phyloP scores from a whole-genome alignment of 1,140 invertebrate species.

The Zophobas atratus region DNA sequence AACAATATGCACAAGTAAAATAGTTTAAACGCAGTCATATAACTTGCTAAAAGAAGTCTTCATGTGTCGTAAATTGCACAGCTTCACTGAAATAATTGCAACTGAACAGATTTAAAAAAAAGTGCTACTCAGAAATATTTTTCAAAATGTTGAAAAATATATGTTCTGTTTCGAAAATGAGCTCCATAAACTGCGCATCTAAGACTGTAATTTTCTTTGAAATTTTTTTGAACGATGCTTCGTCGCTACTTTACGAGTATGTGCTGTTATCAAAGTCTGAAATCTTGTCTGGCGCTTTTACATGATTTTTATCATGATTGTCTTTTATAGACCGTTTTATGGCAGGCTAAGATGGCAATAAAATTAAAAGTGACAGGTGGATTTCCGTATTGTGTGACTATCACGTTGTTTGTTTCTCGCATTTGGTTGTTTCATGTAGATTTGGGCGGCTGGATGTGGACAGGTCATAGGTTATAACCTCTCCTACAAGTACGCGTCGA shows the following conservation, averaged over 20 bases:
- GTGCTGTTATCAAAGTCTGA: conserved; percentile 32
- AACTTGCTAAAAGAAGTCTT: no score
- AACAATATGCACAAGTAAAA: no score
- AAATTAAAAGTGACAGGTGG: conserved; percentile 40
- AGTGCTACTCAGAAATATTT: no score
- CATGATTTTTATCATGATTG: conserved; percentile 36
- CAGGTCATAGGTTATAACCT: conserved; percentile 46
- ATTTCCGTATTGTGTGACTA: conserved; percentile 37
- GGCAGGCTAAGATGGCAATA: conserved; percentile 36
- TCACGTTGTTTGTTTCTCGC: conserved; percentile 16
- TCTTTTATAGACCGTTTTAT: conserved; percentile 46
- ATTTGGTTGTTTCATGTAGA: conserved; percentile 33
- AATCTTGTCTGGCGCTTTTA: conserved; percentile 37
- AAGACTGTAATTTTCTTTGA: no score
- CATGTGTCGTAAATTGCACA: no score
- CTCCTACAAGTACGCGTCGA: conserved; percentile 17
- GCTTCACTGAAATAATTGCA: no score
- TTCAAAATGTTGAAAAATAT: no score
- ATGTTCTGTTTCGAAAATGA: no score
- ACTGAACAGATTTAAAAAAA: no score
- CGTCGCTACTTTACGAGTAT: not conserved
- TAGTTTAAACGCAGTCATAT: no score
- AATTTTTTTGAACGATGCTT: not conserved
- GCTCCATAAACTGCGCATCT: no score
- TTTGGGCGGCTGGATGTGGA: conserved; percentile 36